Conservation (phyloP, 2,797 vertebrate genomes). For the Dendrocincla fuliginosa region DNA sequence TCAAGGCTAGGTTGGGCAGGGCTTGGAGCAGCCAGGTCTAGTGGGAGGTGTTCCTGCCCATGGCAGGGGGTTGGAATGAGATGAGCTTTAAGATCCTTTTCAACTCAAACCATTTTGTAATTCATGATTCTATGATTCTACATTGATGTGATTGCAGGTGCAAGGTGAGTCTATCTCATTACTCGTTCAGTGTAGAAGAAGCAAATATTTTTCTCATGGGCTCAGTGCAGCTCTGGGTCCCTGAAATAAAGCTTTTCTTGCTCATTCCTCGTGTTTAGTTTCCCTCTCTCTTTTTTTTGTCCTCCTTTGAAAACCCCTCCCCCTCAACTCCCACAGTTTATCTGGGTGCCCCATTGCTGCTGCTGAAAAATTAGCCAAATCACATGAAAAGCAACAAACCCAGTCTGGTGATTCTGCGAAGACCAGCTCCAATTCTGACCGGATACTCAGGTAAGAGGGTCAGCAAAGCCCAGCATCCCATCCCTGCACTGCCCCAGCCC, state of each 20-base stretch:
- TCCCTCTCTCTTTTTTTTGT: not conserved
- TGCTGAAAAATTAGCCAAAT: conserved; percentile 94
- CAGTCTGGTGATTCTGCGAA: conserved; percentile 85
- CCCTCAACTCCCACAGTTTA: conserved; percentile 75
- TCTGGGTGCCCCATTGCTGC: conserved; percentile 97
- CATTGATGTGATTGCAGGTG: not conserved
- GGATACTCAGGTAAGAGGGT: conserved; percentile 88
- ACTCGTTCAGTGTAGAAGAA: not conserved
- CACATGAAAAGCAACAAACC: conserved; percentile 89
- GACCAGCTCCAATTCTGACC: conserved; percentile 90
- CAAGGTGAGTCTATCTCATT: not conserved
- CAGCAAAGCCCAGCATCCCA: accelerated
- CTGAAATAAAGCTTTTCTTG: not conserved
- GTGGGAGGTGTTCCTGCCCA: not conserved
- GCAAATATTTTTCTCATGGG: not conserved
- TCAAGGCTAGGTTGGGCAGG: accelerated
- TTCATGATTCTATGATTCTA: not conserved
- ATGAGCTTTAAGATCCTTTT: not conserved
- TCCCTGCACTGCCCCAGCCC: not conserved
- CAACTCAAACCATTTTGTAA: not conserved
- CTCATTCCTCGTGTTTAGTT: not conserved
- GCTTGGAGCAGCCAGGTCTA: accelerated
- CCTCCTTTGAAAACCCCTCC: not conserved
- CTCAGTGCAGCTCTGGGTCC: not conserved
- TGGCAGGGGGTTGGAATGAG: too few species aligned